Evolutionary conservation across 2,797 vertebrate species (phyloP), one percentile per base, ranked within the genome.

Genomic region (Harpagifer antarcticus): DNA sequence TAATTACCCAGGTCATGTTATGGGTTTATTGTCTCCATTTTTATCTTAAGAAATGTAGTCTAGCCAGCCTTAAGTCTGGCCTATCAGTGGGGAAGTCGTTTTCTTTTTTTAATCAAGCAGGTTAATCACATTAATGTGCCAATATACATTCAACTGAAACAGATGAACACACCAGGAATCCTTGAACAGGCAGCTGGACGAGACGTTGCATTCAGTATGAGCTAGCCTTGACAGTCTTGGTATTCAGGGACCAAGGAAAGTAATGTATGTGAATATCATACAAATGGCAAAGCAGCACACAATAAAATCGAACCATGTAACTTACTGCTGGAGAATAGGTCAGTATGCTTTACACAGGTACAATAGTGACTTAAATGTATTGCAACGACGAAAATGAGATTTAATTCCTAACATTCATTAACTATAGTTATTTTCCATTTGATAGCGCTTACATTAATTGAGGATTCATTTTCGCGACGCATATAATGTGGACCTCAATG

Each of bases 261-360:
- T 47, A 78, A 79, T 84, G 58, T 80, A 68, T 89, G 79, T 79
- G 82, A 89, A 88, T 87, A 86, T 86, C 83, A 89, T 89, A 78
- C 76, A 86, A 88, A 88, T 89, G 48, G 23, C 63, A 73, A 76
- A 71, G 56, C 49, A 43, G 59, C 74, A 62, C 62, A 58, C 33
- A 64, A 55, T 74, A 58, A 70, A 70, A 77, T 68, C 16, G 17
- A 71, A 80, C 45, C n/a, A 66, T 59, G 45, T 54, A 58, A 70
- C 45, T 31, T 58, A 31, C 31, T 50, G 55, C 31, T 55, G 14
- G 59, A 45, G 58, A 57, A 74, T 56, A 16, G 40, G 52, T 73
- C 53, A 14, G 76, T 2, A 31, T 14, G 48, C 52, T 82, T 58
- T n/a, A 78, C 60, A 40, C 7, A 6, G 71, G 27, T 23, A 63